A percentile compares a stretch with the other conserved stretches of the same genome.
phyloP scores from a whole-genome alignment of 2,113 vertebrate species.

The Motacilla alba region DNA sequence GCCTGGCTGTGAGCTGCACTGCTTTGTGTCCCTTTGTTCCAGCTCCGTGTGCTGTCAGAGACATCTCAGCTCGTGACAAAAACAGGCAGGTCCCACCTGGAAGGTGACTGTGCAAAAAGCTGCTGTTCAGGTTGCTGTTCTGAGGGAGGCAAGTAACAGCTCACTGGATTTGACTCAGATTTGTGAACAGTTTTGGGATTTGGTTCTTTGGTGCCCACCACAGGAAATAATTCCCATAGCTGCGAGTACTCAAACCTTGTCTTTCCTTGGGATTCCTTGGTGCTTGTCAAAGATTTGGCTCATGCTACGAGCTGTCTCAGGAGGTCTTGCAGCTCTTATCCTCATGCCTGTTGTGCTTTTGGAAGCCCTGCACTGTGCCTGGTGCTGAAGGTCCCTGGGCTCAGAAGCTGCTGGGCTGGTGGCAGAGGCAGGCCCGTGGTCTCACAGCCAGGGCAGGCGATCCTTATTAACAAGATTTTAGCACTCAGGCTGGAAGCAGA shows the following conservation, averaged over 20 bases:
- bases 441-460: neutral
- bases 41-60: neutral
- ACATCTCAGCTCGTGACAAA: neutral
- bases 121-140: neutral
- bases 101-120: neutral
- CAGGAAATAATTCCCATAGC: neutral
- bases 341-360: neutral
- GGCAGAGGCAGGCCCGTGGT: neutral
- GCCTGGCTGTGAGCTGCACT: neutral
- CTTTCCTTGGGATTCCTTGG: neutral
- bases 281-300: neutral
- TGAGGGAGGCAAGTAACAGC: neutral
- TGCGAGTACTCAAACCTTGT: neutral
- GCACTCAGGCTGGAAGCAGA: neutral
- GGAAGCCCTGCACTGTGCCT: neutral
- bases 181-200: neutral
- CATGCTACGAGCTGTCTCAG: neutral
- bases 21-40: neutral
- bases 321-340: accelerated
- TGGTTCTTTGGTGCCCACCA: neutral
- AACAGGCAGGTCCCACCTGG: accelerated
- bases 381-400: neutral
- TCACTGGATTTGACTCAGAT: neutral
- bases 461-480: neutral
- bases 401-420: neutral